Conservation (phyloP, 1,140 invertebrate species). For the Calephelis nemesis region DNA sequence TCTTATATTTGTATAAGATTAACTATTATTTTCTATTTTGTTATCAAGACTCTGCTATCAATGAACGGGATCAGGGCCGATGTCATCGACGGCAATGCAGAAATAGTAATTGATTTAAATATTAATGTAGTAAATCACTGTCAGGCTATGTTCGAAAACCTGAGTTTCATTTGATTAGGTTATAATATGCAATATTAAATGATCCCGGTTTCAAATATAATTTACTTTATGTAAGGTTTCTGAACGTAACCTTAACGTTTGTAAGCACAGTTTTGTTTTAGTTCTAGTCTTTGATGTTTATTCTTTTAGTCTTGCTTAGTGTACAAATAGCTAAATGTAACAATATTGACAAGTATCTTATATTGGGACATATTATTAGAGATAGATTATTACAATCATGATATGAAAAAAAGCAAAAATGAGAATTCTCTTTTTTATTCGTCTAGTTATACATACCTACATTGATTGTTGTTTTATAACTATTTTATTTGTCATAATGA, state of each 20-base stretch:
- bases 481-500: too few relatives aligned
- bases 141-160: slow-evolving; percentile 77
- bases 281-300: slow-evolving; percentile 27
- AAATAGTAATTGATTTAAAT: slow-evolving; percentile 69
- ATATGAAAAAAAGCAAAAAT: too few relatives aligned
- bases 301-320: slow-evolving; percentile 23
- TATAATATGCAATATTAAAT: slow-evolving; percentile 10
- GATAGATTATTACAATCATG: too few relatives aligned
- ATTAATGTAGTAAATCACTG: slow-evolving; percentile 37
- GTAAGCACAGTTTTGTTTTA: slow-evolving; percentile 45
- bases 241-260: slow-evolving; percentile 71
- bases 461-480: too few relatives aligned
- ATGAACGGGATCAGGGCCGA: slow-evolving; percentile 70
- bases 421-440: too few relatives aligned
- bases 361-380: background rate
- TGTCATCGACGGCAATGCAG: slow-evolving; percentile 53
- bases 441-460: too few relatives aligned
- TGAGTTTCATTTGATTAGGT: slow-evolving; percentile 22
- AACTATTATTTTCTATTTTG: slow-evolving; percentile 60
- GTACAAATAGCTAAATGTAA: slow-evolving; percentile 6
- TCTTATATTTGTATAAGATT: slow-evolving; percentile 20
- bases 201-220: slow-evolving; percentile 2
- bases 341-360: background rate
- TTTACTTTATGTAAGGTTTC: slow-evolving; percentile 50
- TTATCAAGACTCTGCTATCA: slow-evolving; percentile 65